Evolutionary conservation across 2,888 invertebrate genomes (phyloP).

Genomic region (Drosophila trichaetosa): DNA sequence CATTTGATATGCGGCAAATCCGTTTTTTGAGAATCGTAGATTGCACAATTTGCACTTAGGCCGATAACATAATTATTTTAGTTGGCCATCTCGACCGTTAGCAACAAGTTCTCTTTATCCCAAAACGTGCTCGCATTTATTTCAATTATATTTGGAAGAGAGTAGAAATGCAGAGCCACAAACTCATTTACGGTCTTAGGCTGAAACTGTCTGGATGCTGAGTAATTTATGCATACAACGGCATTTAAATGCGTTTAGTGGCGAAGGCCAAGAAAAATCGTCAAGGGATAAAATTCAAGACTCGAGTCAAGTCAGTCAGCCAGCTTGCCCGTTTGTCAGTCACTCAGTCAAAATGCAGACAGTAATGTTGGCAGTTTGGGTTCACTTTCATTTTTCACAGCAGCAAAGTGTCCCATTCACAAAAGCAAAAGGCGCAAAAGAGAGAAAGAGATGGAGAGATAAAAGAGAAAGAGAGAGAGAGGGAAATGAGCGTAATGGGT

Average conservation of each 20-base stretch:
- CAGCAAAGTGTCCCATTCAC: conserved; percentile 52
- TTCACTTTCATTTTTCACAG: conserved; percentile 69
- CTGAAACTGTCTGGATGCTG: conserved; percentile 51
- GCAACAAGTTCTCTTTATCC: conserved; percentile 29
- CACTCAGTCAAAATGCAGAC: conserved; percentile 21
- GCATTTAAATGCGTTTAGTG: conserved; percentile 64
- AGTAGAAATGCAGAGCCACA: conserved; percentile 30
- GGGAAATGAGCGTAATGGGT: conserved; percentile 66
- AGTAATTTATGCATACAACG: conserved; percentile 71
- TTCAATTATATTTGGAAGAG: conserved; percentile 48
- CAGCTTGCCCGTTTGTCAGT: conserved; percentile 10
- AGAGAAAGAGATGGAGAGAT: not conserved
- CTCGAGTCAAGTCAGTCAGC: conserved; percentile 1
- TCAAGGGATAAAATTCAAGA: conserved; percentile 4
- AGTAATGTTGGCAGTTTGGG: conserved; percentile 48
- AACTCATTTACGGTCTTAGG: conserved; percentile 65
- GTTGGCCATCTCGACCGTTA: conserved; percentile 18
- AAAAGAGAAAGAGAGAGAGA: not conserved
- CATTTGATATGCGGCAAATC: not conserved
- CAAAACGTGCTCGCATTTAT: conserved; percentile 40
- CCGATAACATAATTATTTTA: conserved; percentile 15
- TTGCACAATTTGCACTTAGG: conserved; percentile 3
- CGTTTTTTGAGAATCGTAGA: not conserved
- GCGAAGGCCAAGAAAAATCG: conserved; percentile 11
- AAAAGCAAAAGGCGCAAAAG: not conserved